Percentiles rank a stretch among this genome's conserved stretches.
phyloP scores from a whole-genome alignment of 35 echinoderm and acorn worm genomes.

The Hemicentrotus pulcherrimus region DNA sequence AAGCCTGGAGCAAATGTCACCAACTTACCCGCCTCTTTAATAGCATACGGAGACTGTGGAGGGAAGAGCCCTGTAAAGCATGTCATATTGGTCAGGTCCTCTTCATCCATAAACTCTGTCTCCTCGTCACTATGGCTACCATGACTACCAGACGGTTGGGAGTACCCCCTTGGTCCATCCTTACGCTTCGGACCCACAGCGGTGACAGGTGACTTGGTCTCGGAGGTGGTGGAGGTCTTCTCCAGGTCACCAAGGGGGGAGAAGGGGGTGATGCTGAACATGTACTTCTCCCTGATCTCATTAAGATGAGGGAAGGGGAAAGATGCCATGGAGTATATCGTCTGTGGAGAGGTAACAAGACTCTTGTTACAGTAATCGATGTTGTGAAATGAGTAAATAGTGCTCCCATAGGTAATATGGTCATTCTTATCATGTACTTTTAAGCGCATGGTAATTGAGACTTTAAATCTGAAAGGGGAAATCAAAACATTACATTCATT shows the following conservation, averaged over 20 bases:
- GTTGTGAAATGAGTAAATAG: not conserved
- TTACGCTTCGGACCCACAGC: not conserved
- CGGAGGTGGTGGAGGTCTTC: slow-evolving; percentile 59
- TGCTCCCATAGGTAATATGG: too few relatives aligned
- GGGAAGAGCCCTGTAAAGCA: slow-evolving; percentile 90
- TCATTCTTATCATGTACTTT: too few relatives aligned
- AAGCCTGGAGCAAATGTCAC: not conserved
- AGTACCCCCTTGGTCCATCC: slow-evolving; percentile 3
- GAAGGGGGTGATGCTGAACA: slow-evolving; percentile 99
- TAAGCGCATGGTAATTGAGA: too few relatives aligned
- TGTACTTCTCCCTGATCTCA: slow-evolving; percentile 99
- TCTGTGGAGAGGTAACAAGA: slow-evolving; percentile 51
- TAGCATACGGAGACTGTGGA: slow-evolving; percentile 64
- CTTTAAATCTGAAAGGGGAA: too few relatives aligned
- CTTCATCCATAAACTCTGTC: slow-evolving; percentile 78
- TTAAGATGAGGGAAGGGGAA: slow-evolving; percentile 98
- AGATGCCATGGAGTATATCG: slow-evolving; percentile 88
- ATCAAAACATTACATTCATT: too few relatives aligned
- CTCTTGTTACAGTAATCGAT: too few relatives aligned
- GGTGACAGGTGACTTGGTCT: slow-evolving; percentile 37
- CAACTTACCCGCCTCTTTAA: not conserved
- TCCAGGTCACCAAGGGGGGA: slow-evolving; percentile 85
- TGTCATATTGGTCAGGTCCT: slow-evolving; percentile 72
- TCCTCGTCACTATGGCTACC: slow-evolving; percentile 90
- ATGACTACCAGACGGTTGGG: slow-evolving; percentile 29